Conservation (phyloP, 2,888 invertebrate species). For the Drosophila heteroneura region DNA sequence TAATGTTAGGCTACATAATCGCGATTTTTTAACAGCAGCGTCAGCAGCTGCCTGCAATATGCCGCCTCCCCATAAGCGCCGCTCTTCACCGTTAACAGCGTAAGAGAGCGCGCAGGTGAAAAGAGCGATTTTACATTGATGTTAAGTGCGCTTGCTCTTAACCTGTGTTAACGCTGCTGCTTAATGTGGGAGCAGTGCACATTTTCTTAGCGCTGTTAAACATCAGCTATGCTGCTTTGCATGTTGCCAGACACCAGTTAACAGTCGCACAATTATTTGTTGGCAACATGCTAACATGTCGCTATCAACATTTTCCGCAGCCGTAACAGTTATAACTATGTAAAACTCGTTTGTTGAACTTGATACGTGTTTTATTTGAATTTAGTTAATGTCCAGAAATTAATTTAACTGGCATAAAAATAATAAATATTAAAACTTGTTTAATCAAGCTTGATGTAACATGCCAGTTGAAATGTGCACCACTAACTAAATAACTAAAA, state of each 20-base stretch:
- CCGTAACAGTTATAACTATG: background rate
- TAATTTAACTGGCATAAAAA: background rate
- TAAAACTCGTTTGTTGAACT: background rate
- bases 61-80: conserved; percentile 23
- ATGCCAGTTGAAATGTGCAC: background rate
- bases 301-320: conserved; percentile 4
- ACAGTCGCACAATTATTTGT: conserved; percentile 9
- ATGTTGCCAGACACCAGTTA: conserved; percentile 15
- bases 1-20: conserved; percentile 81
- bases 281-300: conserved; percentile 11
- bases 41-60: conserved; percentile 40
- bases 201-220: conserved; percentile 23
- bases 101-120: conserved; percentile 31
- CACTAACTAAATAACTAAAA: background rate
- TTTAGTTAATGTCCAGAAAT: background rate
- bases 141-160: conserved; percentile 25
- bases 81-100: conserved; percentile 57
- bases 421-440: background rate
- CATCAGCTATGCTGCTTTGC: background rate
- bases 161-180: conserved; percentile 26
- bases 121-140: background rate
- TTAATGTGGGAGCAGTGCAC: conserved; percentile 21
- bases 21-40: conserved; percentile 63
- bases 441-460: background rate
- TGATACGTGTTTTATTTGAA: background rate